Conservation (phyloP, 2,888 invertebrate genomes). For the Lepidochrysops patricia region DNA sequence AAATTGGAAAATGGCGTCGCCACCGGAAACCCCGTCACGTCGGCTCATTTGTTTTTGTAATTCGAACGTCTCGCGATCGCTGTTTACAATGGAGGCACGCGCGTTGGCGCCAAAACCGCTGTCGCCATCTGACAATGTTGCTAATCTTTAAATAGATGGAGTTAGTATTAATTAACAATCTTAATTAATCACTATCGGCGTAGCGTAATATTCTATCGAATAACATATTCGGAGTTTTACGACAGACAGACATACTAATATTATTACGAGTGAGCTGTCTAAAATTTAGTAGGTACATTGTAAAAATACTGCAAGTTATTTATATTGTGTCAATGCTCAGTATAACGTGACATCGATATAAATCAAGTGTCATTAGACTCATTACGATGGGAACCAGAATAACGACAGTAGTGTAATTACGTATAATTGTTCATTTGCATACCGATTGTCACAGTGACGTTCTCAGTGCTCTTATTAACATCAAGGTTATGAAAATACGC, state of each 20-base stretch:
- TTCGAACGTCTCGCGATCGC: slow-evolving; percentile 56
- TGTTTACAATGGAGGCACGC: slow-evolving; percentile 67
- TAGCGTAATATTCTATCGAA: neutral
- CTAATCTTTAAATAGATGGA: slow-evolving; percentile 53
- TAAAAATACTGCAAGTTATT: no score
- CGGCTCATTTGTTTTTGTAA: slow-evolving; percentile 66
- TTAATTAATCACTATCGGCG: no score
- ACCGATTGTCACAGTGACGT: slow-evolving; percentile 17
- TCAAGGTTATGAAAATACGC: slow-evolving; percentile 21
- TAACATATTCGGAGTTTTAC: no score
- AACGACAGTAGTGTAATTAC: neutral
- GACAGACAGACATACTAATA: no score
- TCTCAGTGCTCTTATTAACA: slow-evolving; percentile 14
- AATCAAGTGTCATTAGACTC: neutral
- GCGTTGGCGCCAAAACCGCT: slow-evolving; percentile 54
- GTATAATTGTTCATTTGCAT: neutral
- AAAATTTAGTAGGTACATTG: no score
- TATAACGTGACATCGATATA: neutral
- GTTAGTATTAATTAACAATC: neutral
- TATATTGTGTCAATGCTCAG: no score
- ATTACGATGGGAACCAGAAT: neutral
- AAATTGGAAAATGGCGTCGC: slow-evolving; percentile 45
- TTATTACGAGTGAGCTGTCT: no score
- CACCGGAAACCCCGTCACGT: slow-evolving; percentile 69
- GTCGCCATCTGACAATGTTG: slow-evolving; percentile 68